A percentile compares a stretch with the other conserved stretches of the same genome.
Evolutionary conservation across 2,113 vertebrate species (phyloP).

Genomic region (Thomomys bottae): DNA sequence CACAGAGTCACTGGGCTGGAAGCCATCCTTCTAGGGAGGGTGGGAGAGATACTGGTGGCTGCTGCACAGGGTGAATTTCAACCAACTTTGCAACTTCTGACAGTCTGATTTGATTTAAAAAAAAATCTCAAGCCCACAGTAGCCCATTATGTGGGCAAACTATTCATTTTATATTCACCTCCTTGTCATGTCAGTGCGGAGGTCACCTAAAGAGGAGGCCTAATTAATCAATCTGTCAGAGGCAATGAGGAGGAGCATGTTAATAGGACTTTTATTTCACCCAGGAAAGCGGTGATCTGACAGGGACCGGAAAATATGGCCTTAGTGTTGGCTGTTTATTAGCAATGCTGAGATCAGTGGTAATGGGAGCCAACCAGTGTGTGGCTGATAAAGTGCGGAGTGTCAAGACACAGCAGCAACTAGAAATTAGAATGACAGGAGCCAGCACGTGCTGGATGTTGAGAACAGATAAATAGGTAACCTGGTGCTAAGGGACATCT

Average conservation of each 20-base stretch:
- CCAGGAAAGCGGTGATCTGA: slow-evolving; percentile 90
- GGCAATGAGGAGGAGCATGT: slow-evolving; percentile 95
- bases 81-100: slow-evolving; percentile 80
- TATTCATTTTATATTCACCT: slow-evolving; percentile 94
- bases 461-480: slow-evolving; percentile 59
- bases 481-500: background rate
- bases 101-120: slow-evolving; percentile 74
- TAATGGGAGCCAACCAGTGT: slow-evolving; percentile 90
- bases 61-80: slow-evolving; percentile 60
- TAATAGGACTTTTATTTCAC: slow-evolving; percentile 98
- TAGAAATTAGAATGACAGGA: slow-evolving; percentile 83
- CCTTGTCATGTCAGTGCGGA: slow-evolving; percentile 90
- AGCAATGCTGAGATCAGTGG: slow-evolving; percentile 86
- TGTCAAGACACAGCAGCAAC: slow-evolving; percentile 85
- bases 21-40: slow-evolving; percentile 24
- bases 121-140: slow-evolving; percentile 83
- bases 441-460: slow-evolving; percentile 62
- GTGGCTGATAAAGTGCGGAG: slow-evolving; percentile 89
- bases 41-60: background rate
- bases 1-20: slow-evolving; percentile 58
- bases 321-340: slow-evolving; percentile 88
- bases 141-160: slow-evolving; percentile 87
- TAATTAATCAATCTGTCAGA: slow-evolving; percentile 98
- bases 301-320: slow-evolving; percentile 88
- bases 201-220: slow-evolving; percentile 92